phyloP scores from a whole-genome alignment of 2,888 invertebrate genomes.

The Trilocha varians region DNA sequence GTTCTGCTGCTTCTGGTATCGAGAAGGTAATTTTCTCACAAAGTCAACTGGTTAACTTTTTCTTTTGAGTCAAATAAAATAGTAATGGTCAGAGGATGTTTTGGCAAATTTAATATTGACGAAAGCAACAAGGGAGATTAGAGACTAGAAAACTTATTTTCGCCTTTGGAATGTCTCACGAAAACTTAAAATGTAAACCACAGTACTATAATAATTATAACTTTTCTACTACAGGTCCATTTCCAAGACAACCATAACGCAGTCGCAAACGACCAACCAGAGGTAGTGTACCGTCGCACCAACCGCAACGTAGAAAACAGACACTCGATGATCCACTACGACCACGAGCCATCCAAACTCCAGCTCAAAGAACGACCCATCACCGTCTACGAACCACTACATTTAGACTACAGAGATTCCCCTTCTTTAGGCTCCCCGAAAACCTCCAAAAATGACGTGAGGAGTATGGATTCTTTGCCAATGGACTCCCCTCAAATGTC shows the following conservation, averaged over 20 bases:
- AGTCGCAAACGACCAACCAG: slow-evolving; percentile 16
- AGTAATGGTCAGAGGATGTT: too few relatives aligned
- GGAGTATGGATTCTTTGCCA: slow-evolving; percentile 59
- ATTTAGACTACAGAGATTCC: slow-evolving; percentile 59
- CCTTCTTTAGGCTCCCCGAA: slow-evolving; percentile 58
- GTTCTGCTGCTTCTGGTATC: slow-evolving; percentile 30
- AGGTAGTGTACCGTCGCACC: slow-evolving; percentile 54
- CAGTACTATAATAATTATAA: not conserved
- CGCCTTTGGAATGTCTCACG: too few relatives aligned
- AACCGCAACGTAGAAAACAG: slow-evolving; percentile 58
- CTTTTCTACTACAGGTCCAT: slow-evolving; percentile 39
- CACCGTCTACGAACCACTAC: slow-evolving; percentile 62
- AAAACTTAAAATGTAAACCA: too few relatives aligned
- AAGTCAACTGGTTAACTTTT: too few relatives aligned
- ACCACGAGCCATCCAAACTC: slow-evolving; percentile 55
- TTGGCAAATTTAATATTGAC: too few relatives aligned
- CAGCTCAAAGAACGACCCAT: slow-evolving; percentile 56
- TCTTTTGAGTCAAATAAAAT: not conserved
- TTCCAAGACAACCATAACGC: slow-evolving; percentile 52
- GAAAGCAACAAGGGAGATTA: too few relatives aligned
- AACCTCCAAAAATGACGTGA: slow-evolving; percentile 49
- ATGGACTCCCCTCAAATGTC: slow-evolving; percentile 62
- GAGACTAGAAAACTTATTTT: too few relatives aligned
- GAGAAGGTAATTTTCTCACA: slow-evolving; percentile 64
- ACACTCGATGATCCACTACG: slow-evolving; percentile 69